Evolutionary conservation across 2,797 vertebrate species (phyloP), one percentile per base, ranked within the genome.

Genomic region (Falco concolor): DNA sequence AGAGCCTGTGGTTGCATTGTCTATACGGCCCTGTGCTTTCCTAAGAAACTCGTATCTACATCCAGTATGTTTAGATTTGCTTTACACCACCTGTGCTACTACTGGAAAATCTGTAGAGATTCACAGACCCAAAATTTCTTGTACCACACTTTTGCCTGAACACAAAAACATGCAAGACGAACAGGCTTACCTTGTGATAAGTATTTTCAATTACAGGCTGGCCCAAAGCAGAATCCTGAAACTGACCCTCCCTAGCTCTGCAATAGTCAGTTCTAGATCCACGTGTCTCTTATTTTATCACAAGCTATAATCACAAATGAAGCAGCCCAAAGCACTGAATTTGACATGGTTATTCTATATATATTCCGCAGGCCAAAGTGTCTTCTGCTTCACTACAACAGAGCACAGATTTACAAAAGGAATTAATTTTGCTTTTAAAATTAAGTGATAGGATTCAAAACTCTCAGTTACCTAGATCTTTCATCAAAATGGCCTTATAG

Each of bases 401-500:
- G 17, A 84, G 57, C 42, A 68, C 2, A 6, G 28, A 63, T 24
- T 52, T 79, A 87, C 28, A 64, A 52, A 24, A 67, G 10, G 13
- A 76, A 75, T 57, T 68, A 8, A 23, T 78, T 86, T 49, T 61
- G 22, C 0, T 75, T 68, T 80, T 50, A 47, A 63, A 91, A 91
- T 30, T 25, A 63, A 57, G 32, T 25, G 6, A 53, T 10, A 40
- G 42, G 27, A 28, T 87, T 86, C 36, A 68, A 90, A 82, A 6
- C 25, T 16, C n/a, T 30, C 56, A 75, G 30, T 98, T 97, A 99
- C 99, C 98, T 49, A 98, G 92, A 90, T 99, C 98, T 96, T 98
- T 99, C 89, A 96, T 99, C 94, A 99, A 93, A 95, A 99, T 88
- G 44, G 99, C 99, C 96, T 98, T 99, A 97, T 99, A 99, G 96